Percentiles rank a stretch among this genome's conserved stretches.
Evolutionary conservation across 1,140 invertebrate genomes (phyloP).

Genomic region (Tetragonula clypearis): DNA sequence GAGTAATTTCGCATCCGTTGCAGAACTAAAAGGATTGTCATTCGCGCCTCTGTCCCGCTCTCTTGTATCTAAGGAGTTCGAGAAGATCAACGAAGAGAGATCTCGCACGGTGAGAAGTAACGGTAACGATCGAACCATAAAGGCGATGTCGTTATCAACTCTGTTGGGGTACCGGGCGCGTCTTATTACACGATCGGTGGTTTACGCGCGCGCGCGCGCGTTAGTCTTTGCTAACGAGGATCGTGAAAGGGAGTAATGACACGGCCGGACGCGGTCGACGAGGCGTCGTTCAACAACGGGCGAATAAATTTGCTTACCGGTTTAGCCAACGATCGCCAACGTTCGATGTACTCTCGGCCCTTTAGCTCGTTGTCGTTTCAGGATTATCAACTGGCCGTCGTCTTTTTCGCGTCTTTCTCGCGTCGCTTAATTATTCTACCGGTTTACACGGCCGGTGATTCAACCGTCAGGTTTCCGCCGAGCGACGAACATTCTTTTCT

Average conservation of each 20-base stretch:
- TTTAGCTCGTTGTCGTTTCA: neutral
- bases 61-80: neutral
- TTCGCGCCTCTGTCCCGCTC: neutral
- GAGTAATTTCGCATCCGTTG: neutral
- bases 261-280: slow-evolving; percentile 75
- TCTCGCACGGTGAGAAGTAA: slow-evolving; percentile 34
- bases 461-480: neutral
- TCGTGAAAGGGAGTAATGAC: slow-evolving; percentile 80
- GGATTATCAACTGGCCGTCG: neutral
- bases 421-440: slow-evolving; percentile 13
- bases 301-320: slow-evolving; percentile 79
- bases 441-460: neutral
- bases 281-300: slow-evolving; percentile 67
- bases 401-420: neutral
- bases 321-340: slow-evolving; percentile 69
- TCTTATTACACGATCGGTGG: slow-evolving; percentile 63
- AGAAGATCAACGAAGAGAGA: slow-evolving; percentile 36
- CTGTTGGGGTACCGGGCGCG: slow-evolving; percentile 44
- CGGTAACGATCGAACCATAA: slow-evolving; percentile 51
- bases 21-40: neutral
- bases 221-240: slow-evolving; percentile 74
- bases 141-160: slow-evolving; percentile 49
- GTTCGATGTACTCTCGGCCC: slow-evolving; percentile 45
- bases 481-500: neutral
- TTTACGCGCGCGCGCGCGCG: slow-evolving; percentile 56